A percentile compares a stretch with the other conserved stretches of the same genome.
Conservation (phyloP, 2,113 vertebrate genomes). For the Glaucidium brasilianum region DNA sequence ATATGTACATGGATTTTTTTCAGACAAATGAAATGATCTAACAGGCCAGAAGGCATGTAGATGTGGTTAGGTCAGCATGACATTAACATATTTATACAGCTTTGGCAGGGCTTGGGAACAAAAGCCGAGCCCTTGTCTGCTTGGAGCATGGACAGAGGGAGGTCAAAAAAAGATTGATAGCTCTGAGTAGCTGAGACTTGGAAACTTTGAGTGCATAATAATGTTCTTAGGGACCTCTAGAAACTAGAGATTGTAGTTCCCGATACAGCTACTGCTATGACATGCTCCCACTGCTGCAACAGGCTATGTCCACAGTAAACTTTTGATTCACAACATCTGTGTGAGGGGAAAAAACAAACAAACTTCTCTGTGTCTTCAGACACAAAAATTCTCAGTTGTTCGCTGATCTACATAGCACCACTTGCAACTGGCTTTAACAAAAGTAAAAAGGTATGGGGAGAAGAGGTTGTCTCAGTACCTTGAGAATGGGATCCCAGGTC, state of each 20-base stretch:
- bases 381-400: accelerated
- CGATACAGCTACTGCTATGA: not conserved
- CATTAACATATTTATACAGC: not conserved
- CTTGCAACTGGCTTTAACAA: not conserved
- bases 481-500: not conserved
- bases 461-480: not conserved
- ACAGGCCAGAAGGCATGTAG: not conserved
- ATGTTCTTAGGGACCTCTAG: not conserved
- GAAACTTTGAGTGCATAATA: not conserved
- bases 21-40: not conserved
- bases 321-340: not conserved
- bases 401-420: not conserved
- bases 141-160: not conserved
- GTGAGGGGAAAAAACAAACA: accelerated
- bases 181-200: not conserved
- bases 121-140: not conserved
- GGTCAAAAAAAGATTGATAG: not conserved
- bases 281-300: not conserved
- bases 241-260: not conserved
- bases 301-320: not conserved
- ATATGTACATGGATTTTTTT: not conserved
- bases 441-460: not conserved
- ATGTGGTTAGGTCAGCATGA: not conserved
- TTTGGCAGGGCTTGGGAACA: not conserved
- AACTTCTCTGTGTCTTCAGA: not conserved